Evolutionary conservation across 2,113 vertebrate genomes (phyloP).

Genomic region (Oncorhynchus kisutch): DNA sequence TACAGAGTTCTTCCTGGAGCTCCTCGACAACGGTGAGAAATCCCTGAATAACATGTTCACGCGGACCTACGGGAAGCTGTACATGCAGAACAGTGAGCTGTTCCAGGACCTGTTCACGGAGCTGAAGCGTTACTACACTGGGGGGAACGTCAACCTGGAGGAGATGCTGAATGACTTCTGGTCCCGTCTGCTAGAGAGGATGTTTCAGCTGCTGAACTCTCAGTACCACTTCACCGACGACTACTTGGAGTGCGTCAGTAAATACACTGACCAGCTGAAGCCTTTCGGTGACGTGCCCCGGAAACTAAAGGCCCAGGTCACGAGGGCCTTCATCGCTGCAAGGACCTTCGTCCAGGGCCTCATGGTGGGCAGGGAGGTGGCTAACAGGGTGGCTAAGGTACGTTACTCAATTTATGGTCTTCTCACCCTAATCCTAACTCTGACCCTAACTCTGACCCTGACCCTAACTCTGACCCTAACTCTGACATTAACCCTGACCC

Average conservation of each 20-base stretch:
- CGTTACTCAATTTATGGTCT: constrained; percentile 34
- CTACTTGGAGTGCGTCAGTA: constrained; percentile 95
- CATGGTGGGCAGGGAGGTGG: constrained; percentile 93
- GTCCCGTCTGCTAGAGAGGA: constrained; percentile 89
- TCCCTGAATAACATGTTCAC: constrained; percentile 93
- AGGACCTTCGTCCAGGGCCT: constrained; percentile 96
- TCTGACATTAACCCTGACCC: too few species aligned
- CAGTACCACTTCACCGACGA: constrained; percentile 95
- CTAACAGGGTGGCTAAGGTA: constrained; percentile 95
- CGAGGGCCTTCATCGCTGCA: constrained; percentile 90
- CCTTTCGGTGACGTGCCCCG: constrained; percentile 92
- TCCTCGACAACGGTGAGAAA: constrained; percentile 92
- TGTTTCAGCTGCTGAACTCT: constrained; percentile 96
- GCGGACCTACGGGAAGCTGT: constrained; percentile 88
- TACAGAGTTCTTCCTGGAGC: constrained; percentile 83
- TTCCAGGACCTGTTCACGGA: constrained; percentile 96
- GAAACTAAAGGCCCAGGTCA: constrained; percentile 93
- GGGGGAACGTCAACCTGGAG: constrained; percentile 93
- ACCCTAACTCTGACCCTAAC: too few species aligned
- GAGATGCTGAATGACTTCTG: constrained; percentile 98
- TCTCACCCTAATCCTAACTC: too few species aligned
- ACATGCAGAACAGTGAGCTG: constrained; percentile 93
- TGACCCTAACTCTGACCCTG: too few species aligned
- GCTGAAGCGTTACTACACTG: constrained; percentile 92
- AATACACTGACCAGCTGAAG: constrained; percentile 93